Percentiles rank a stretch among this genome's conserved stretches.
Evolutionary conservation across 2,113 vertebrate species (phyloP).

Genomic region (Nematolebias whitei): DNA sequence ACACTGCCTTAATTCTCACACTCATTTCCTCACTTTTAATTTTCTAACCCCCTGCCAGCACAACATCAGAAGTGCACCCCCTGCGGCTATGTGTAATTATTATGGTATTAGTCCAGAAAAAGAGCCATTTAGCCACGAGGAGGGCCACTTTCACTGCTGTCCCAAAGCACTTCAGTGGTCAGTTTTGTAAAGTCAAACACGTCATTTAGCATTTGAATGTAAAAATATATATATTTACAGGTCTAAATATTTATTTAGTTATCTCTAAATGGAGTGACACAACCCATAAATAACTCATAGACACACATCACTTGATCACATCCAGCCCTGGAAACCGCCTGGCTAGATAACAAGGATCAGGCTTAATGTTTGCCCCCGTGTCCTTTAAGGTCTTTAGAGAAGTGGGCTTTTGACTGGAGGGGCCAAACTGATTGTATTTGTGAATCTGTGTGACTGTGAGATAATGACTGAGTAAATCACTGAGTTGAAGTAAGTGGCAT

Average conservation of each 20-base stretch:
- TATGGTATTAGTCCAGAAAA: conserved; percentile 78
- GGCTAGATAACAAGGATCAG: conserved; percentile 32
- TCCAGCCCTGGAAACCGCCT: conserved; percentile 45
- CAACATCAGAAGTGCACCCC: conserved; percentile 72
- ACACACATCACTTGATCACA: conserved; percentile 21
- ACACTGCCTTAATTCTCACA: conserved; percentile 61
- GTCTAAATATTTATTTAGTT: neutral
- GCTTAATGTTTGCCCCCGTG: conserved; percentile 36
- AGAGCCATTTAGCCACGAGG: conserved; percentile 66
- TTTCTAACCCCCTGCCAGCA: conserved; percentile 52
- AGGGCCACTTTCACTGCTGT: conserved; percentile 29
- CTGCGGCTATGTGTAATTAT: conserved; percentile 79
- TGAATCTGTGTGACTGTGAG: conserved; percentile 17
- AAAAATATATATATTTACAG: neutral
- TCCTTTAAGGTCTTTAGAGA: conserved; percentile 38
- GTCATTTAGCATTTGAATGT: neutral
- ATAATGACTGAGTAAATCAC: conserved; percentile 12
- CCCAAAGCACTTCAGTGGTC: conserved; percentile 16
- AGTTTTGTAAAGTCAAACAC: conserved; percentile 7
- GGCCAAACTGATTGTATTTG: conserved; percentile 53
- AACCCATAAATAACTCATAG: neutral
- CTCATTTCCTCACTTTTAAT: conserved; percentile 80
- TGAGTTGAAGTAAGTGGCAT: conserved; percentile 68
- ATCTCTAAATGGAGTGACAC: neutral
- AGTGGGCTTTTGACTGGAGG: conserved; percentile 23